Percentiles rank a stretch among this genome's conserved stretches.
These are phyloP conservation scores for Diaphora mendica DNA, from an alignment of 2,888 invertebrate species.

Conservation along the genomic window DNA sequence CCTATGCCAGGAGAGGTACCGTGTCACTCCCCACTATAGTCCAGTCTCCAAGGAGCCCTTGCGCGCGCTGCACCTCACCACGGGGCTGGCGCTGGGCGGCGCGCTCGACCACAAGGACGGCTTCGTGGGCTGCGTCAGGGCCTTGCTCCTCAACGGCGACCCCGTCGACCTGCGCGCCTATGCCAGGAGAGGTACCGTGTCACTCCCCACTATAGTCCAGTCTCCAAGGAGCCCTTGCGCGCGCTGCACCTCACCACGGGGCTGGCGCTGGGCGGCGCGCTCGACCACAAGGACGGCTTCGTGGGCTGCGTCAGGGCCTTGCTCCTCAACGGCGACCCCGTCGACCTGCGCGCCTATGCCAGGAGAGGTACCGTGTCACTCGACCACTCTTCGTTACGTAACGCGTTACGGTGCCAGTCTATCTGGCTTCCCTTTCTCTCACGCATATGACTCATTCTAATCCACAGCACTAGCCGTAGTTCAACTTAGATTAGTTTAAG, in stretches of 20 bases:
- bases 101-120: constrained; percentile 95
- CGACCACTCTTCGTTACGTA: too few species aligned
- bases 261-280: constrained; percentile 93
- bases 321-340: constrained; percentile 93
- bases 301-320: constrained; percentile 97
- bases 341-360: constrained; percentile 92
- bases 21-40: too few species aligned
- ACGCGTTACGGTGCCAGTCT: too few species aligned
- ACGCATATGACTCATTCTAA: too few species aligned
- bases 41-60: constrained; percentile 94
- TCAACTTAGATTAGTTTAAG: too few species aligned
- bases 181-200: constrained; percentile 86
- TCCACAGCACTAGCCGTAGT: too few species aligned
- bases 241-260: constrained; percentile 94
- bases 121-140: constrained; percentile 97
- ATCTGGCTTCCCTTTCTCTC: too few species aligned
- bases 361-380: constrained; percentile 78
- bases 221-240: constrained; percentile 94
- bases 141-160: constrained; percentile 94
- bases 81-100: constrained; percentile 93
- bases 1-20: constrained; percentile 88
- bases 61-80: constrained; percentile 94
- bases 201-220: too few species aligned
- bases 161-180: constrained; percentile 91
- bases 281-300: constrained; percentile 96